A percentile compares a stretch with the other conserved stretches of the same genome.
Evolutionary conservation across 2,113 vertebrate species (phyloP).

Genomic region (Numenius arquata): DNA sequence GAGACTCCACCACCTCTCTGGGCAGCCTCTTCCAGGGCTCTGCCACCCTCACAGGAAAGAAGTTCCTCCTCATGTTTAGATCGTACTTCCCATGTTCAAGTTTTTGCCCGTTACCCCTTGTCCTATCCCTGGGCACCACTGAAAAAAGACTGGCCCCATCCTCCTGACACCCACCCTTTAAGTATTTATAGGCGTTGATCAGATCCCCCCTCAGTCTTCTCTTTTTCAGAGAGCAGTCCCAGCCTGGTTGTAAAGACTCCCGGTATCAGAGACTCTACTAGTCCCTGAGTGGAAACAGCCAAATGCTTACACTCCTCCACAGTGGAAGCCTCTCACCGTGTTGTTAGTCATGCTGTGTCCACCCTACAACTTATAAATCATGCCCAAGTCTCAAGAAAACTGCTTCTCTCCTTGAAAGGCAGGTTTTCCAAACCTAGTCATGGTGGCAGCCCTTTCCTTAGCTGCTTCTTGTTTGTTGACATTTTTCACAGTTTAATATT

Average conservation of each 20-base stretch:
- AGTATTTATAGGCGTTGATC: no score
- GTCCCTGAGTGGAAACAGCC: not conserved
- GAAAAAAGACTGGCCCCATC: no score
- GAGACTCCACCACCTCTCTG: no score
- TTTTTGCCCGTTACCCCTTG: no score
- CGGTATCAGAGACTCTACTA: no score
- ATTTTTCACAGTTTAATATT: not conserved
- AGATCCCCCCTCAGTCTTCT: no score
- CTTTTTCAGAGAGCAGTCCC: not conserved
- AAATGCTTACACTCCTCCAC: not conserved
- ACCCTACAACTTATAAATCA: not conserved
- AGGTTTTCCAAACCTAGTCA: not conserved
- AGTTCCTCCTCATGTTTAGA: no score
- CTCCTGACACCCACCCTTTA: no score
- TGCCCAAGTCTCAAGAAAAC: not conserved
- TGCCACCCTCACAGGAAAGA: no score
- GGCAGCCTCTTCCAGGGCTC: no score
- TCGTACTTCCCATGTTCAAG: no score
- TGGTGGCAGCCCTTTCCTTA: not conserved
- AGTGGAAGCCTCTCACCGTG: not conserved
- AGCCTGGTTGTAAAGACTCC: not conserved
- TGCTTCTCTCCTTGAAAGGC: not conserved
- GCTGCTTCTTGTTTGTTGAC: not conserved
- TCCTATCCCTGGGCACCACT: no score
- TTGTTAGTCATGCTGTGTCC: fast-evolving